Base-by-base conservation (phyloP, 2,113 vertebrate species). In the Forbesichthys papilliferus region DNA sequence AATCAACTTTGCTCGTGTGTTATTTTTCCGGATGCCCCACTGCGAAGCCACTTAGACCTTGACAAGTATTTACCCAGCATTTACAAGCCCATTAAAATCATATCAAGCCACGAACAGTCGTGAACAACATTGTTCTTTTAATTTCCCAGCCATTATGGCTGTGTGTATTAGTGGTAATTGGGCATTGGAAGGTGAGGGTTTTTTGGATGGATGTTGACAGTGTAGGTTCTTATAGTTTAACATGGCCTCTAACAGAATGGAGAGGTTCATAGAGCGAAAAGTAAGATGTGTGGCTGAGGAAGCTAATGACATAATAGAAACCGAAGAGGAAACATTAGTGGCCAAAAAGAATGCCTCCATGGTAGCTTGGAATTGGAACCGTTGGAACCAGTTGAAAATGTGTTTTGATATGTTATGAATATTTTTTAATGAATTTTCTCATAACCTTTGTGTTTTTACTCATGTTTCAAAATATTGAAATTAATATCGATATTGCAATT, bases 41-140 rank as follows among this genome's bases (percentile, higher is more conserved):
- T 34, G 33, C 58, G 64, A 67, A 59, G 56, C 63, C 63, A 62
- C 60, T 71, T 71, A 63, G 68, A 36, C 54, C 59, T 46, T 62
- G 54, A 56, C 48, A 66, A 73, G 74, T 84, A 81, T 85, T 86
- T 84, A 76, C 75, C 61, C 64, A 72, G 34, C 62, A 70, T 81
- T 85, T 78, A 84, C 4, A 58, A 80, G 64, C 52, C 65, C 46
- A 74, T 82, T 84, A 77, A 74, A 77, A 69, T 71, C 69, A 64
- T 66, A 76, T 79, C 72, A 74, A 73, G 64, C 6, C 68, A 53
- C 7, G 62, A 62, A 53, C 34, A 1, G 55, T 47, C 69, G 18
- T 68, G 61, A 82, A 69, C 57, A 73, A 66, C 59, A 61, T 60
- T 12, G 18, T 72, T 77, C 47, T 64, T 47, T 51, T 76, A 64